Evolutionary conservation across 2,797 vertebrate species (phyloP), one percentile per base, ranked within the genome.

Genomic region (Enteromius radiatus): DNA sequence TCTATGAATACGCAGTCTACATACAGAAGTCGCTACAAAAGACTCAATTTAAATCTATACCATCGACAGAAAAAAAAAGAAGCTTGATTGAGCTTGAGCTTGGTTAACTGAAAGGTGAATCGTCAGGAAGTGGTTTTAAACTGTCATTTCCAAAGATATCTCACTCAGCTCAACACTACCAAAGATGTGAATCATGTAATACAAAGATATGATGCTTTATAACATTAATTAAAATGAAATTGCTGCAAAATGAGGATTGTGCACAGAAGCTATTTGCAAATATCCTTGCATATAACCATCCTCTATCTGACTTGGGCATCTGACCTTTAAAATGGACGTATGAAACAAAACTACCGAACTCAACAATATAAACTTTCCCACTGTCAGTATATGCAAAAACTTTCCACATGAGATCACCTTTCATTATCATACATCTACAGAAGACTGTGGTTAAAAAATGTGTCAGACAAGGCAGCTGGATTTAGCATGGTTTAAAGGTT

Each of bases 71-170:
- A 36, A 43, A 28, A 36, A 31, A 78, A 4, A 78, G 31, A 43
- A n/a, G n/a, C n/a, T n/a, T n/a, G n/a, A n/a, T n/a, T n/a, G n/a
- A 52, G 43, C 9, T 74, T 15, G 12, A 36, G 56, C 17, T 8
- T 49, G 77, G 28, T 76, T 74, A 56, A 56, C 15, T 80, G 38
- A 75, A 88, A 83, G 56, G 54, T 76, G 61, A 84, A 45, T 4
- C 61, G 52, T 26, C 86, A 88, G 88, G 87, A 88, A 87, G 85
- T 89, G 86, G 87, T 88, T 87, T 86, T 70, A 85, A 87, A 89
- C 84, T 31, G 83, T 70, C 65, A 81, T 65, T 61, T 47, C 68
- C 63, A 82, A 74, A 84, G 52, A 85, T 78, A 77, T 69, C 56
- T 74, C 26, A 78, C 84, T 79, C 6, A 70, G 54, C 71, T 43